These are phyloP conservation scores for Motacilla tschutschensis DNA, from an alignment of 2,113 vertebrate genomes.

Conservation along the genomic window DNA sequence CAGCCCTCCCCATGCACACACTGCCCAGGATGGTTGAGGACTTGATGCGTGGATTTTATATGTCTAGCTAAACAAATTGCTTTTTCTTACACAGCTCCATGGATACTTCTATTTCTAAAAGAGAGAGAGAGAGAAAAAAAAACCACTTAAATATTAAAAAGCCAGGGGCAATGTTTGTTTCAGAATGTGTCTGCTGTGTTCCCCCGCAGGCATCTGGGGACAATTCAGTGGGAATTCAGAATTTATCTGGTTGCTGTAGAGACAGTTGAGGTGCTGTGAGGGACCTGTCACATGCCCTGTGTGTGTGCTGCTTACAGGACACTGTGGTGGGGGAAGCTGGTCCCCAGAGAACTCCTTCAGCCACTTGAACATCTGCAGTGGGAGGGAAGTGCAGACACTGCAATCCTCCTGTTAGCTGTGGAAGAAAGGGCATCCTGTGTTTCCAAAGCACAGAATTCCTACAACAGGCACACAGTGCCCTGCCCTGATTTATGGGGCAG, in stretches of 20 bases:
- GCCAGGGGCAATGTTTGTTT: neutral
- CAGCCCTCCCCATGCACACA: neutral
- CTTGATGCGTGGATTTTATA: neutral
- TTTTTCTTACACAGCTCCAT: neutral
- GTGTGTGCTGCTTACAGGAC: neutral
- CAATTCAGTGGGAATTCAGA: neutral
- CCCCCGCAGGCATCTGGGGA: neutral
- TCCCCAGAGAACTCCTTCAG: neutral
- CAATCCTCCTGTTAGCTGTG: neutral
- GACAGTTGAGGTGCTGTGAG: neutral
- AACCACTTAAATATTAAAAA: neutral
- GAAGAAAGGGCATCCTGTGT: neutral
- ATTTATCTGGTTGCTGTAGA: neutral
- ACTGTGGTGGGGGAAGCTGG: accelerated
- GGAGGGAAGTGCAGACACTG: neutral
- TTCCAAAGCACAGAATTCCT: neutral
- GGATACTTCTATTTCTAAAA: neutral
- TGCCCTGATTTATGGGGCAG: neutral
- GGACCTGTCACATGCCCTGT: neutral
- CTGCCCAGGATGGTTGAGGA: neutral
- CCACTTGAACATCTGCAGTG: neutral
- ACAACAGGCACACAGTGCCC: neutral
- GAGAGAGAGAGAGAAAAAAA: neutral
- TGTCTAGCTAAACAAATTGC: neutral
- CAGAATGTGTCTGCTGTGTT: neutral